A percentile compares a stretch with the other conserved stretches of the same genome.
These are phyloP conservation scores for Riparia riparia DNA, from an alignment of 2,113 vertebrate species.

Conservation along the genomic window DNA sequence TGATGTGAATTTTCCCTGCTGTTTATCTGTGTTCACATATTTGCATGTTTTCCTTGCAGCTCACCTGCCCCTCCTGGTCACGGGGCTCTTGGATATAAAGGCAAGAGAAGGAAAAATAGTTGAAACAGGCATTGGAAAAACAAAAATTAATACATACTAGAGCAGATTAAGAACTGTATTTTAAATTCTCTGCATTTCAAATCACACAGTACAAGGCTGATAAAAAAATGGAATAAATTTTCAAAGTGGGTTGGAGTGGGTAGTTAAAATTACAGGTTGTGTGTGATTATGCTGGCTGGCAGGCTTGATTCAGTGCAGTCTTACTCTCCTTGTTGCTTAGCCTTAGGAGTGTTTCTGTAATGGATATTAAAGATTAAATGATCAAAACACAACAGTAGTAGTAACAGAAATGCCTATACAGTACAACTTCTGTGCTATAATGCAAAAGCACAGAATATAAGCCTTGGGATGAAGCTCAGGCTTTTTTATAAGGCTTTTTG, in stretches of 20 bases:
- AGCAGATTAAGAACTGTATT: background rate
- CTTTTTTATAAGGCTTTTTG: background rate
- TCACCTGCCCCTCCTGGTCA: background rate
- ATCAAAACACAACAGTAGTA: background rate
- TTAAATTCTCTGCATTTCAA: background rate
- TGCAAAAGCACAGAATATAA: background rate
- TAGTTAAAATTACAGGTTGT: background rate
- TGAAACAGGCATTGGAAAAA: background rate
- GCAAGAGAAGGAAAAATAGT: background rate
- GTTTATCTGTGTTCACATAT: background rate
- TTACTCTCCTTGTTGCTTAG: background rate
- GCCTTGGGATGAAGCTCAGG: background rate
- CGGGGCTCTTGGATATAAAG: background rate
- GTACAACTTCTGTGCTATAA: background rate
- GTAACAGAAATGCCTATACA: background rate
- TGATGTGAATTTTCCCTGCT: background rate
- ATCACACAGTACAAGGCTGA: background rate
- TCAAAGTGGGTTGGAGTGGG: background rate
- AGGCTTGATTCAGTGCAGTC: background rate
- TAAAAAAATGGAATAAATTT: background rate
- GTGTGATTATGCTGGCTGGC: background rate
- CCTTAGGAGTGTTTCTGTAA: background rate
- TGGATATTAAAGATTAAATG: background rate
- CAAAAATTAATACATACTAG: background rate
- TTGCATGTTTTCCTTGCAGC: background rate